These are phyloP conservation scores for Nerophis ophidion DNA, from an alignment of 2,113 vertebrate genomes.

Conservation along the genomic window DNA sequence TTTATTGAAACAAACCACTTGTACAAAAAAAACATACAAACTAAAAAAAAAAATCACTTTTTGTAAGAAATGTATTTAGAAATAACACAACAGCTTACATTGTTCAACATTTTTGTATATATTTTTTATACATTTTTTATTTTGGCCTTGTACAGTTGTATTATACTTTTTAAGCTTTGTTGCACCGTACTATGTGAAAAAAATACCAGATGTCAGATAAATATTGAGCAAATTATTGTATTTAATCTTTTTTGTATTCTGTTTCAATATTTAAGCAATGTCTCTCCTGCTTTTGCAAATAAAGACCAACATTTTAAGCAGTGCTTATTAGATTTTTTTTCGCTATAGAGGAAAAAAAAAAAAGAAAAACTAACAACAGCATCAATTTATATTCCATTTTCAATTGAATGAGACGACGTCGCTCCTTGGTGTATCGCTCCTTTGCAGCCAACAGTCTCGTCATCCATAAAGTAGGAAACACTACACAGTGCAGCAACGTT, in stretches of 20 bases:
- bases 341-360: no score
- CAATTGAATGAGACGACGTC: background rate
- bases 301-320: background rate
- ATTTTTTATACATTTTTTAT: background rate
- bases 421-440: constrained; percentile 34
- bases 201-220: background rate
- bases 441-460: constrained; percentile 96
- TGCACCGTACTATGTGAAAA: no score
- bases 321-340: background rate
- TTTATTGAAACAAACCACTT: no score
- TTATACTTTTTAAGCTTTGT: background rate
- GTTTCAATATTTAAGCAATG: background rate
- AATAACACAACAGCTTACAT: background rate
- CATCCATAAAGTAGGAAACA: constrained; percentile 99
- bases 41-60: background rate
- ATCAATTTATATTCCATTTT: no score
- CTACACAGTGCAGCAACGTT: constrained; percentile 95
- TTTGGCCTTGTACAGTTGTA: background rate
- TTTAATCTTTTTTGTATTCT: background rate
- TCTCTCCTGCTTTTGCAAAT: background rate
- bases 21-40: no score
- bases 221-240: background rate
- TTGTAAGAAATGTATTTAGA: background rate
- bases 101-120: no score
- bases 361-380: no score